phyloP scores from a whole-genome alignment of 2,113 vertebrate species.

The Buteo buteo region DNA sequence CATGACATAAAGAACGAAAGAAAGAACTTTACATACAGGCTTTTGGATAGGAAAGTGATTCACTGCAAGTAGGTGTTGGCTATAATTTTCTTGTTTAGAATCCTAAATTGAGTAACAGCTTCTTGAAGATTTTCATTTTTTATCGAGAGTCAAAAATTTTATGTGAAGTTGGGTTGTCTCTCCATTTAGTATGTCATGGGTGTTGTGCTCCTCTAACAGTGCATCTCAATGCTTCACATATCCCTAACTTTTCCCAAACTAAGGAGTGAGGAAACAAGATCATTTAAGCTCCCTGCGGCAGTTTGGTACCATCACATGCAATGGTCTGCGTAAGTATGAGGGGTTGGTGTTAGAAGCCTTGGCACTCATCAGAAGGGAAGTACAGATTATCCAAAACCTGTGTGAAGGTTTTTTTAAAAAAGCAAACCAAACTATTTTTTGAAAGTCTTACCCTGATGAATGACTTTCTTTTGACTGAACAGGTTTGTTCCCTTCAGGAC shows the following conservation, averaged over 20 bases:
- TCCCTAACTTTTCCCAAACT: neutral
- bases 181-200: neutral
- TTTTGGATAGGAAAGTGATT: neutral
- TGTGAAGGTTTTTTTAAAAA: neutral
- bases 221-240: neutral
- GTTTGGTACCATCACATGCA: neutral
- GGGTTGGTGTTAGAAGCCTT: neutral
- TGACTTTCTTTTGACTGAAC: neutral
- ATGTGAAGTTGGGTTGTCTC: neutral
- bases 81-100: constrained; percentile 15
- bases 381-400: neutral
- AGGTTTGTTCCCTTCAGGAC: neutral
- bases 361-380: neutral
- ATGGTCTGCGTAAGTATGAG: neutral
- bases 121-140: neutral
- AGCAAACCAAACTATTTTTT: neutral
- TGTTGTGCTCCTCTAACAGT: neutral
- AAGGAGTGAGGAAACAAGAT: neutral
- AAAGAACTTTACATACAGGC: neutral
- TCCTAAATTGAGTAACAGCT: neutral
- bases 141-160: neutral
- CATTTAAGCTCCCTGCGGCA: neutral
- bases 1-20: neutral
- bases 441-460: neutral
- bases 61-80: neutral